Conservation (phyloP, 2,888 invertebrate genomes). For the Dynastes tityus region DNA sequence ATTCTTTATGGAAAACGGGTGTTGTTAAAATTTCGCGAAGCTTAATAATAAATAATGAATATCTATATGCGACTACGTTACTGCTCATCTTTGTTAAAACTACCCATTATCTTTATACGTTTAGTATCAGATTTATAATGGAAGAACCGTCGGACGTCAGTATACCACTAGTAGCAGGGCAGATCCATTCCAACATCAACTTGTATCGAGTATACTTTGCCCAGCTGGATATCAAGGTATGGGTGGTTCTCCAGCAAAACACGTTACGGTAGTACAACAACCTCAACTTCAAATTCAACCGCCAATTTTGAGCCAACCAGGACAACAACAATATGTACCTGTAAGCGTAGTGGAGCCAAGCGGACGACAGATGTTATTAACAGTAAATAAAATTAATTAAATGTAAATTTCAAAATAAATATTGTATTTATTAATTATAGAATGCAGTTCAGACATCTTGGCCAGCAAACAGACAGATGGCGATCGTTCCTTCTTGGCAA, state of each 20-base stretch:
- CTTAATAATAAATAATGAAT: too few species aligned
- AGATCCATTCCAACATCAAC: slow-evolving; percentile 91
- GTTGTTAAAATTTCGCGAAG: too few species aligned
- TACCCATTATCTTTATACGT: slow-evolving; percentile 53
- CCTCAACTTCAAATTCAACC: slow-evolving; percentile 85
- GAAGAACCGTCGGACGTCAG: slow-evolving; percentile 79
- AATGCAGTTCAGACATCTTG: slow-evolving; percentile 82
- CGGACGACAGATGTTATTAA: slow-evolving; percentile 85
- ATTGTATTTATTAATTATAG: slow-evolving; percentile 57
- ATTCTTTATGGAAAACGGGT: too few species aligned
- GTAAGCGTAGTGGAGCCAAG: slow-evolving; percentile 94
- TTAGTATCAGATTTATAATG: slow-evolving; percentile 88
- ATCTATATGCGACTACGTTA: too few species aligned
- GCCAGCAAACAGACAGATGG: slow-evolving; percentile 85
- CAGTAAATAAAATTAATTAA: slow-evolving; percentile 68
- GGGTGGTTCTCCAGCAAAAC: slow-evolving; percentile 80
- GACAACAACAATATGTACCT: slow-evolving; percentile 93
- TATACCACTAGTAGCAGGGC: slow-evolving; percentile 78
- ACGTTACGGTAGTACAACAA: slow-evolving; percentile 80
- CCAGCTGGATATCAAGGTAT: slow-evolving; percentile 89
- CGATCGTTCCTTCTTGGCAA: slow-evolving; percentile 89
- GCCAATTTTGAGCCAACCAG: slow-evolving; percentile 85
- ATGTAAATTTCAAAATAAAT: neutral
- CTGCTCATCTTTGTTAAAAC: too few species aligned
- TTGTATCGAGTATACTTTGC: slow-evolving; percentile 95